Base-by-base conservation (phyloP, 2,797 vertebrate genomes). In the Pseudocheirus occidentalis region DNA sequence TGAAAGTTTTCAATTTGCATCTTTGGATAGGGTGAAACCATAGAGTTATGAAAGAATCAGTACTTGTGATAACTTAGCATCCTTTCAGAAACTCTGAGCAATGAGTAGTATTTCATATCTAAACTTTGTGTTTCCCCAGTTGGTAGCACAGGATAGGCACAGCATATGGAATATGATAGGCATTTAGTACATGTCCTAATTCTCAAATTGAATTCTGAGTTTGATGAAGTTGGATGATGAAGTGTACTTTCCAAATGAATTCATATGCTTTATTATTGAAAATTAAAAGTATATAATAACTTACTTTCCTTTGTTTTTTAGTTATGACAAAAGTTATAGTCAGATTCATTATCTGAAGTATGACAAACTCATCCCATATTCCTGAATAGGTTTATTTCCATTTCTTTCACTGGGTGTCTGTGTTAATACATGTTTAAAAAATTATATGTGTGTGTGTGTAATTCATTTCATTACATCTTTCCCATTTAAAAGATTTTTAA, bases 311-410 rank as follows among this genome's bases (percentile, higher is more conserved):
- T 96, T 95, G 93, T 97, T 57, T 16, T 31, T 93, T 92, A 73
- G 56, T 5, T 96, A 91, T 95, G 34, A 93, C 21, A 91, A 94
- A 95, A 14, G 56, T 90, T 94, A 92, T 59, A 93, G 40, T 5
- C 59, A 92, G 94, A 97, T 92, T 97, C 31, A 59, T 97, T 95
- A 95, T 96, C 96, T 21, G 18, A 27, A 28, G n/a, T 93, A 1
- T 95, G 94, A 91, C 95, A 94, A 93, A 21, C 92, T 59, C 55
- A 95, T 0, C 59, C 95, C 28, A 59, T 93, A 50, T 46, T 1
- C 95, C 95, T 92, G n/a, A 28, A 50, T 95, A 97, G 12, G 94
- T 93, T 46, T 90, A 31, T 34, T 91, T 55, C 59, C 62, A 94
- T 34, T 91, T 97, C 96, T 55, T 95, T 96, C 9, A 59, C 40